phyloP scores from a whole-genome alignment of 1,140 invertebrate genomes.

The Campoletis sonorensis region DNA sequence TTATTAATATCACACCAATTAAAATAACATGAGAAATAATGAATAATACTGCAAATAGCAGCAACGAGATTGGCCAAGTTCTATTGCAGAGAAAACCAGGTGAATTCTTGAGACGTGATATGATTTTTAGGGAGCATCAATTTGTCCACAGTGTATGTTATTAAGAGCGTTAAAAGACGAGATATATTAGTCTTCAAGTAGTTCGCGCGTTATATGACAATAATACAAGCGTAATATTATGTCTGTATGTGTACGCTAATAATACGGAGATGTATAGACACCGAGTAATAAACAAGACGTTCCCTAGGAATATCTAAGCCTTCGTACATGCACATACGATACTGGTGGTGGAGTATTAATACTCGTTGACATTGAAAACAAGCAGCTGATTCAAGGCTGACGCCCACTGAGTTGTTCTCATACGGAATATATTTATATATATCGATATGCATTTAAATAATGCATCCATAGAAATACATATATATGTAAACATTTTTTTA shows the following conservation, averaged over 20 bases:
- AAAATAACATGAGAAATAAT: no score
- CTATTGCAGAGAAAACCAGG: neutral
- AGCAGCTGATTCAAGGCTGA: constrained; percentile 66
- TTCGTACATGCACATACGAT: constrained; percentile 22
- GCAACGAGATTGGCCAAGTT: no score
- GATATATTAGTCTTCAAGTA: constrained; percentile 49
- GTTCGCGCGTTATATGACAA: constrained; percentile 49
- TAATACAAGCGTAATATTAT: constrained; percentile 11
- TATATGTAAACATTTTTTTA: no score
- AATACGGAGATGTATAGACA: neutral
- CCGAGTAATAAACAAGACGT: constrained; percentile 33
- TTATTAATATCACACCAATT: no score
- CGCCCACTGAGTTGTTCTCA: constrained; percentile 47
- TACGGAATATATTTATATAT: neutral
- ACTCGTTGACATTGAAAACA: constrained; percentile 66
- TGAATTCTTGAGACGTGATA: constrained; percentile 35
- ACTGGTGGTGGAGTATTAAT: constrained; percentile 57
- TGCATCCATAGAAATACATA: no score
- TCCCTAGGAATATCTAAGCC: constrained; percentile 39
- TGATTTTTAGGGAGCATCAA: constrained; percentile 20
- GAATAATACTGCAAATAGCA: no score
- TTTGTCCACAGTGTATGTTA: constrained; percentile 16
- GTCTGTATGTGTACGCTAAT: constrained; percentile 40
- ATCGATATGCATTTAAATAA: no score
- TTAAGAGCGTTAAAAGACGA: constrained; percentile 12